phyloP scores from a whole-genome alignment of 2,888 invertebrate species.

The Aleiodes testaceus region DNA sequence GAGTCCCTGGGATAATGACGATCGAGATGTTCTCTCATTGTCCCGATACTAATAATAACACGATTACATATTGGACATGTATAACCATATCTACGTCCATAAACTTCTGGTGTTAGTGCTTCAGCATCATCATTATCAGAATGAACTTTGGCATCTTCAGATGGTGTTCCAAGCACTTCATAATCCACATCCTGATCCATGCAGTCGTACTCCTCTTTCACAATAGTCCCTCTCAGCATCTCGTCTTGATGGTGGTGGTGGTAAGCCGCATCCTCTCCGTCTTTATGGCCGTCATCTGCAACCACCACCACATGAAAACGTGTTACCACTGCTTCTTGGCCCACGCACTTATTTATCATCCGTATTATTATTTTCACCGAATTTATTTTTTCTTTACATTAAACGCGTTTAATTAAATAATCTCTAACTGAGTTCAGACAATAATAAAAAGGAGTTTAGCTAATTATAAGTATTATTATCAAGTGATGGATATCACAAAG shows the following conservation, averaged over 20 bases:
- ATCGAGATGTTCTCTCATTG: conserved; percentile 84
- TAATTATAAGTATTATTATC: too few species aligned
- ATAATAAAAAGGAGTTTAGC: conserved; percentile 3
- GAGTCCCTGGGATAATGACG: conserved; percentile 90
- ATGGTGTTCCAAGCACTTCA: not conserved
- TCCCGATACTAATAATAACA: conserved; percentile 79
- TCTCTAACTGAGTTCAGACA: not conserved
- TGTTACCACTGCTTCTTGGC: conserved; percentile 31
- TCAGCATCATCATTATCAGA: conserved; percentile 14
- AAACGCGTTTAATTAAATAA: too few species aligned
- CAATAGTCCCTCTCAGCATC: conserved; percentile 9
- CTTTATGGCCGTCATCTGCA: conserved; percentile 72
- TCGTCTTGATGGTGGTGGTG: conserved; percentile 71
- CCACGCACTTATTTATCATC: conserved; percentile 17
- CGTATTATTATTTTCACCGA: conserved; percentile 2
- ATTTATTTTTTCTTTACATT: not conserved
- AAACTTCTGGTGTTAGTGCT: conserved; percentile 2
- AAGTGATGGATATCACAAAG: conserved; percentile 39
- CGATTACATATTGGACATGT: conserved; percentile 84
- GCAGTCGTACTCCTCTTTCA: conserved; percentile 53
- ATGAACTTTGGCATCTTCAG: not conserved
- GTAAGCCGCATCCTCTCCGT: conserved; percentile 68
- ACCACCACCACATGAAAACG: conserved; percentile 63
- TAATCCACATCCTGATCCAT: conserved; percentile 53
- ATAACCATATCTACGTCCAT: conserved; percentile 70